Conservation (phyloP, 2,888 invertebrate genomes). For the Philereme transversata region DNA sequence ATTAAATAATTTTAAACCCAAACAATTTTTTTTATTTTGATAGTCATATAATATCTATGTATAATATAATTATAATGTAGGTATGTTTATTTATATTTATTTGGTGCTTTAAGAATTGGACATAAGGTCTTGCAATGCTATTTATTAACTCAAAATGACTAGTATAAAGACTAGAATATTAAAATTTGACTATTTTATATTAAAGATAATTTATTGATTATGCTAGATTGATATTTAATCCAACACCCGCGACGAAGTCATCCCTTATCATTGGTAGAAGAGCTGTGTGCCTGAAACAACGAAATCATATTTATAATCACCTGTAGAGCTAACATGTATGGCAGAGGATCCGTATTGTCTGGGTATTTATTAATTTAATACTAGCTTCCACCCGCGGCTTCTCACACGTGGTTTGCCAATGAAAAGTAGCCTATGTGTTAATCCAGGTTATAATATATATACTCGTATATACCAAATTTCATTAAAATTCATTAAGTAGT, state of each 20-base stretch:
- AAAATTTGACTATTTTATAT: conserved; percentile 43
- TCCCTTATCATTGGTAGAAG: conserved; percentile 87
- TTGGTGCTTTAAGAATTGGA: conserved; percentile 23
- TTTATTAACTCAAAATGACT: conserved; percentile 35
- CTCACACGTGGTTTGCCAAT: no score
- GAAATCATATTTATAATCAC: conserved; percentile 4
- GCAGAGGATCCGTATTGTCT: no score
- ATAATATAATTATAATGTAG: background rate
- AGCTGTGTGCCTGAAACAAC: conserved; percentile 85
- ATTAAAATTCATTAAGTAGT: no score
- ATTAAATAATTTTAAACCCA: background rate
- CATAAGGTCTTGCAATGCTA: conserved; percentile 25
- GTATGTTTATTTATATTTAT: conserved; percentile 5
- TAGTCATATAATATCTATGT: no score
- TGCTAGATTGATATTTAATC: conserved; percentile 82
- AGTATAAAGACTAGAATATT: conserved; percentile 34
- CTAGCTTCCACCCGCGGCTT: no score
- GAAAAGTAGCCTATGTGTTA: no score
- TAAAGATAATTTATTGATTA: conserved; percentile 49
- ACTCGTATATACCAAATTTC: no score
- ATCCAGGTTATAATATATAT: no score
- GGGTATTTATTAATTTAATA: no score
- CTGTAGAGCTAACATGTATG: background rate
- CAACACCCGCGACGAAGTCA: conserved; percentile 86
- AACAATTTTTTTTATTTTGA: background rate